Evolutionary conservation across 92 coral and sea anemone genomes (phyloP).

Genomic region (Diadumene lineata): DNA sequence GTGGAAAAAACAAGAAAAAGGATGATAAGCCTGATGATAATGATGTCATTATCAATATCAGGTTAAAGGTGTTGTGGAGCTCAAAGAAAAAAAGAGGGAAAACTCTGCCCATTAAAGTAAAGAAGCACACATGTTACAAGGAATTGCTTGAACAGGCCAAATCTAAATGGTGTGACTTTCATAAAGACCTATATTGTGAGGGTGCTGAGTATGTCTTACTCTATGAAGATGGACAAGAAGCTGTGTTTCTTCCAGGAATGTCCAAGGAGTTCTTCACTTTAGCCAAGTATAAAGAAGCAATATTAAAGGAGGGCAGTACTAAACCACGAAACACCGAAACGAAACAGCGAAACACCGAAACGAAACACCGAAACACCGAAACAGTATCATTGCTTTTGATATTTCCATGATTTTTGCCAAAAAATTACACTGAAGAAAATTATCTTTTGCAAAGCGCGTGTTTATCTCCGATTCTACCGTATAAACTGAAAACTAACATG

Average conservation of each 20-base stretch:
- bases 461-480: too few relatives aligned
- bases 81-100: not conserved
- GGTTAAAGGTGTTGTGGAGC: not conserved
- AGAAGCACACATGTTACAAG: slow-evolving; percentile 8
- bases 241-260: not conserved
- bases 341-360: too few relatives aligned
- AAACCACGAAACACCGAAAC: too few relatives aligned
- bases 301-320: too few relatives aligned
- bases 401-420: too few relatives aligned
- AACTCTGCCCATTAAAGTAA: not conserved
- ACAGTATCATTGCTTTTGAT: too few relatives aligned
- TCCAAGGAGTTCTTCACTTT: not conserved
- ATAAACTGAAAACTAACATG: too few relatives aligned
- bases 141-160: slow-evolving; percentile 11
- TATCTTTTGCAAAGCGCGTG: too few relatives aligned
- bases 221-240: not conserved
- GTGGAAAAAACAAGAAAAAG: not conserved
- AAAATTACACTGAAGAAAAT: too few relatives aligned
- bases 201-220: slow-evolving; percentile 14
- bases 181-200: slow-evolving; percentile 6
- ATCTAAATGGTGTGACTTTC: slow-evolving; percentile 10
- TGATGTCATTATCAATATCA: slow-evolving; percentile 6
- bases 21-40: not conserved
- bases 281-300: slow-evolving; percentile 21
- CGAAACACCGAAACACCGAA: too few relatives aligned